Conservation (phyloP, 2,113 vertebrate species). For the Notothenia coriiceps region DNA sequence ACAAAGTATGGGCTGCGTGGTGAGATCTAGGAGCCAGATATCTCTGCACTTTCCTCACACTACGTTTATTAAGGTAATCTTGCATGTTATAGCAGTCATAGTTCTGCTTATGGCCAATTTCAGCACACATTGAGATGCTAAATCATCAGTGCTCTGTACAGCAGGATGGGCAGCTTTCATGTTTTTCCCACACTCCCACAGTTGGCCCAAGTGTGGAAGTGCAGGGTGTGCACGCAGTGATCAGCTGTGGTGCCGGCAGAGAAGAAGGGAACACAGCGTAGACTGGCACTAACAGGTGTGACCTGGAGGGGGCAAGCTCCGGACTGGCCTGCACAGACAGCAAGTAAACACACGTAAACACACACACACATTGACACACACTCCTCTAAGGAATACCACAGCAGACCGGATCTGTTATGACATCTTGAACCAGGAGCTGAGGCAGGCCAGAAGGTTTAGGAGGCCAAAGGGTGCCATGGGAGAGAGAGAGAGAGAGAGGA, state of each 20-base stretch:
- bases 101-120: background rate
- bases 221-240: slow-evolving; percentile 5
- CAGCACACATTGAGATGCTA: background rate
- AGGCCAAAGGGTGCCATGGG: slow-evolving; percentile 29
- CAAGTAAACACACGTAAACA: slow-evolving; percentile 10
- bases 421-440: slow-evolving; percentile 53
- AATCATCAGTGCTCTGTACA: background rate
- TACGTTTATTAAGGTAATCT: background rate
- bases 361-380: slow-evolving; percentile 28
- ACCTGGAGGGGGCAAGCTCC: slow-evolving; percentile 40
- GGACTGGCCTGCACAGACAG: slow-evolving; percentile 17
- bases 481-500: background rate
- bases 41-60: background rate
- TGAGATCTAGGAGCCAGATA: slow-evolving; percentile 7
- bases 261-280: slow-evolving; percentile 34
- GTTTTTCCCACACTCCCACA: slow-evolving; percentile 17
- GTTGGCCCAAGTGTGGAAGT: background rate
- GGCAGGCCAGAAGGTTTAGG: slow-evolving; percentile 31
- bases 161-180: slow-evolving; percentile 7
- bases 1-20: background rate
- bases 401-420: slow-evolving; percentile 51
- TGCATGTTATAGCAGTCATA: background rate
- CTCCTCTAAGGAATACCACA: slow-evolving; percentile 51
- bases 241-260: slow-evolving; percentile 17
- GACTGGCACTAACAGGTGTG: slow-evolving; percentile 79